These are phyloP conservation scores for Pseudochirops cupreus DNA, from an alignment of 2,797 vertebrate species.

Conservation along the genomic window DNA sequence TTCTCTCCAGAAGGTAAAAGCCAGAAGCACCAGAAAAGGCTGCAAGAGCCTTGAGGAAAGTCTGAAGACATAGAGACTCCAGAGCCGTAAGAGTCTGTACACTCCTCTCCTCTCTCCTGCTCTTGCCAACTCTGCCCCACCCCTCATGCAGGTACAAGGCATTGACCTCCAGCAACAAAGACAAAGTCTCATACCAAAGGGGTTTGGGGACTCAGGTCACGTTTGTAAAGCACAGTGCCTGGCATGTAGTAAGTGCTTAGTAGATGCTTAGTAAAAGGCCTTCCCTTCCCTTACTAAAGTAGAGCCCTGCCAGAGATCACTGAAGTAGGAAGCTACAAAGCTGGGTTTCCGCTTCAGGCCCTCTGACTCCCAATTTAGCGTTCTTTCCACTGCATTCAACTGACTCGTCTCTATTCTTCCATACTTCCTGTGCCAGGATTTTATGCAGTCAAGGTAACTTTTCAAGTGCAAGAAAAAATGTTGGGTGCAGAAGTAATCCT, in stretches of 20 bases:
- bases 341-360: not conserved
- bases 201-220: not conserved
- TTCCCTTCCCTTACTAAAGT: not conserved
- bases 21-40: not conserved
- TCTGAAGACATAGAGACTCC: not conserved
- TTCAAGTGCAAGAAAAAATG: not conserved
- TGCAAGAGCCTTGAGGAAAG: not conserved
- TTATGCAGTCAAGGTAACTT: not conserved
- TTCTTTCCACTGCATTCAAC: not conserved
- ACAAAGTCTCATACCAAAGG: not conserved
- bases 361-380: not conserved
- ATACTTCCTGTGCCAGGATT: not conserved
- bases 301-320: not conserved
- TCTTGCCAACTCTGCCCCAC: not conserved
- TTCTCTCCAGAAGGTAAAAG: not conserved
- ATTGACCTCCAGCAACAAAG: not conserved
- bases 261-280: not conserved
- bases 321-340: not conserved
- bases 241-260: not conserved
- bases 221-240: not conserved
- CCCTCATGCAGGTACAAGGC: not conserved
- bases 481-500: not conserved
- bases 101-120: not conserved
- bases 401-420: not conserved
- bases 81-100: not conserved